Percentiles rank a stretch among this genome's conserved stretches.
Conservation (phyloP, 30 jellyfish, hydroid and myxozoan genomes). For the Turritopsis dohrnii region DNA sequence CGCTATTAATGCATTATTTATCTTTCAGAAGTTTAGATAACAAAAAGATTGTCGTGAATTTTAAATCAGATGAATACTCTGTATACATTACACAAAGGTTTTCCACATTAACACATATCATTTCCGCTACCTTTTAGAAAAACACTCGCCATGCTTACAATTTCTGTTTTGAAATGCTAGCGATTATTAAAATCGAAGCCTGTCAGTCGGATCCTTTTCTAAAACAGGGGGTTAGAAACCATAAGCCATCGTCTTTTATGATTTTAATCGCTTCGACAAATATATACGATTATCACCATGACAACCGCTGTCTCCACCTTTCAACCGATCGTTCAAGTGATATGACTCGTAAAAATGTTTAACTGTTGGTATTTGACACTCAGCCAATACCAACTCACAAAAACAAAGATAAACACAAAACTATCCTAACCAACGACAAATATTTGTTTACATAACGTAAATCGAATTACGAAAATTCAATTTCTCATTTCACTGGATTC, state of each 20-base stretch:
- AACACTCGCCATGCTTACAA: neutral
- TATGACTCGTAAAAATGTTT: neutral
- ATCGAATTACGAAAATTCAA: neutral
- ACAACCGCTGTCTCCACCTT: neutral
- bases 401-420: neutral
- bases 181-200: neutral
- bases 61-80: neutral
- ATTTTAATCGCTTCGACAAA: neutral
- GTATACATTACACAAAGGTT: neutral
- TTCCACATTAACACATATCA: too few species aligned
- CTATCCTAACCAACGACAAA: neutral
- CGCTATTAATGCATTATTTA: neutral
- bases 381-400: neutral
- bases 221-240: neutral
- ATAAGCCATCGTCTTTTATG: neutral
- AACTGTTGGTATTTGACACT: neutral
- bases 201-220: neutral
- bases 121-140: neutral
- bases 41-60: neutral
- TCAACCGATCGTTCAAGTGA: neutral
- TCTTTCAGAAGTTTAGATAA: neutral
- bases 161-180: neutral
- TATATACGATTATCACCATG: neutral
- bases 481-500: neutral
- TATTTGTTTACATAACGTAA: neutral